Base-by-base conservation (phyloP, 2,888 invertebrate species). In the Tetragonula carbonaria region DNA sequence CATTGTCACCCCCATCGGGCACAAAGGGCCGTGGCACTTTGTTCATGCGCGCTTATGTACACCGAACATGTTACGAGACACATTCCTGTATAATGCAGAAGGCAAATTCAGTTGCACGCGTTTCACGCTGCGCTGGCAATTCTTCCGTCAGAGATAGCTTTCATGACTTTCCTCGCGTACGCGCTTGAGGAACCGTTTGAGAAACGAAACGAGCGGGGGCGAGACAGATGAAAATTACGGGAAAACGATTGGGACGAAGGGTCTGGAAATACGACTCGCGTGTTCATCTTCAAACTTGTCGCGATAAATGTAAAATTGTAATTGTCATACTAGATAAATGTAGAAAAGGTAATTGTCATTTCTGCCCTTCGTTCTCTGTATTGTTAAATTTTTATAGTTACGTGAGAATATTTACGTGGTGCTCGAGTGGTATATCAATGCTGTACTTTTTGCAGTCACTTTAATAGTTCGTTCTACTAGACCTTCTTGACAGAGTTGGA, bases 81-180 rank as follows among this genome's bases (percentile, higher is more conserved):
- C 90, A 92, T 92, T 93, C 91, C 90, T 93, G 82, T 89, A 92
- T 92, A 93, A 93, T 92, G 85, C 91, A 93, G 76, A 88, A 88
- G 86, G 89, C 88, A 89, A 92, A 92, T 91, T 91, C 83, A 76
- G 83, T 79, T 78, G 82, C 77, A 63, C 74, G 77, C 75, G 80
- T 85, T 80, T 82, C 67, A 66, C 68, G 63, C 51, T 70, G 16
- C 63, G 62, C 51, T 67, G 66, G 8, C 75, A n/a, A 33, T 59
- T 74, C 67, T 23, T 28, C 51, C 68, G 45, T 33, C 33, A 65
- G 65, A 70, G 75, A 81, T 55, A 78, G 78, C 85, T 75, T 72
- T 67, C 62, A 63, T 67, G 71, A 78, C 55, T 57, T 75, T 66
- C 50, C 45, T 8, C 38, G 57, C 59, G 21, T 28, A 38, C 23